phyloP scores from a whole-genome alignment of 2,797 vertebrate species.

The Sus cebifrons region DNA sequence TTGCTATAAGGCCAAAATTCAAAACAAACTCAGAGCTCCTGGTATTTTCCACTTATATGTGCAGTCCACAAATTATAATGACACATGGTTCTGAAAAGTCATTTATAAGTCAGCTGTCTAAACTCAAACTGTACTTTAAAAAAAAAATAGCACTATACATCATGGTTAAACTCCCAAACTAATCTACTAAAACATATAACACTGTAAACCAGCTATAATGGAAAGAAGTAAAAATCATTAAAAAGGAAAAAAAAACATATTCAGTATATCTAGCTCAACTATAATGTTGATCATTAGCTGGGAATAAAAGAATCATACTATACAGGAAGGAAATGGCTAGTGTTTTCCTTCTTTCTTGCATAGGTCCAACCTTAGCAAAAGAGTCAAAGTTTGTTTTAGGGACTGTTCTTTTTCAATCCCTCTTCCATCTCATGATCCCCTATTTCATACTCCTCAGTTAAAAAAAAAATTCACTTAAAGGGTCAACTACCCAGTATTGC shows the following conservation, averaged over 20 bases:
- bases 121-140: constrained; percentile 19
- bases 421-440: background rate
- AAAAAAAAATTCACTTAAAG: background rate
- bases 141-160: constrained; percentile 9
- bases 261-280: constrained; percentile 6
- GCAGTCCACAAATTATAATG: background rate
- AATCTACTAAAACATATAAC: background rate
- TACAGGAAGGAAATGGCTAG: background rate
- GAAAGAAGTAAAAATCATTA: too few species aligned
- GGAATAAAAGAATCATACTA: background rate
- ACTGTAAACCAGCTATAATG: too few species aligned
- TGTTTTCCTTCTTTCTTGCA: background rate
- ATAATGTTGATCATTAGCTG: background rate
- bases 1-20: background rate
- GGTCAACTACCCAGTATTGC: background rate
- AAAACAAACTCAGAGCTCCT: constrained; percentile 48
- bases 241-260: too few species aligned
- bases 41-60: background rate
- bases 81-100: background rate
- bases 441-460: background rate
- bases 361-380: constrained; percentile 24
- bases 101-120: constrained; percentile 14
- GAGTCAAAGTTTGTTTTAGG: background rate
- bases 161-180: background rate
- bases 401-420: background rate